phyloP scores from a whole-genome alignment of 2,113 vertebrate genomes.

The Eupsittula cactorum region DNA sequence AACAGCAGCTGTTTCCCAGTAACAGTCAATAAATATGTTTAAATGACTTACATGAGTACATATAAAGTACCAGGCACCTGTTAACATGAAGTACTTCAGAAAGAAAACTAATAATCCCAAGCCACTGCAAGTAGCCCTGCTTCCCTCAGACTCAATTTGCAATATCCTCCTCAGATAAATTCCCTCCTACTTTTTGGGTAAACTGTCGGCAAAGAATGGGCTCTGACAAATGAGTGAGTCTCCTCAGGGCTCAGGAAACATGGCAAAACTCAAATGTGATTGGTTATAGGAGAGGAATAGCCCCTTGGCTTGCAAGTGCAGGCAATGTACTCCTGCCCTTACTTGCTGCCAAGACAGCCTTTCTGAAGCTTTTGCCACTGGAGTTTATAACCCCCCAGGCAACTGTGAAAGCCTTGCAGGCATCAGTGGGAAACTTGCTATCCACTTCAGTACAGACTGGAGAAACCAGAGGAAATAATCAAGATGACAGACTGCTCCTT shows the following conservation, averaged over 20 bases:
- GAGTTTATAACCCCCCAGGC: neutral
- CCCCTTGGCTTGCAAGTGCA: neutral
- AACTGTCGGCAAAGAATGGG: neutral
- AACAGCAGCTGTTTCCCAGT: neutral
- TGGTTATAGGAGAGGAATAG: neutral
- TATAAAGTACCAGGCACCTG: neutral
- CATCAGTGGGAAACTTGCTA: neutral
- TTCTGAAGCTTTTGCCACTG: neutral
- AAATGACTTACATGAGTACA: neutral
- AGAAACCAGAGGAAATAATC: neutral
- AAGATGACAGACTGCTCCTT: neutral
- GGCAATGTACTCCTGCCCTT: neutral
- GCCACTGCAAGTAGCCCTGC: neutral
- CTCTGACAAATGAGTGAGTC: neutral
- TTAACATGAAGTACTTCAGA: neutral
- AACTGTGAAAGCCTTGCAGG: neutral
- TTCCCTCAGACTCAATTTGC: neutral
- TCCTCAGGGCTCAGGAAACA: neutral
- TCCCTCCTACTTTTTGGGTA: neutral
- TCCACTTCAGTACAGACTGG: neutral
- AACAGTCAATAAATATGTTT: neutral
- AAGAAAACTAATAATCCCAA: neutral
- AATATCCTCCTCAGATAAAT: neutral
- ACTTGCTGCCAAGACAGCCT: rapidly evolving
- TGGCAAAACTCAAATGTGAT: neutral